A percentile compares a stretch with the other conserved stretches of the same genome.
Evolutionary conservation across 2,797 vertebrate species (phyloP).

Genomic region (Esox masquinongy): DNA sequence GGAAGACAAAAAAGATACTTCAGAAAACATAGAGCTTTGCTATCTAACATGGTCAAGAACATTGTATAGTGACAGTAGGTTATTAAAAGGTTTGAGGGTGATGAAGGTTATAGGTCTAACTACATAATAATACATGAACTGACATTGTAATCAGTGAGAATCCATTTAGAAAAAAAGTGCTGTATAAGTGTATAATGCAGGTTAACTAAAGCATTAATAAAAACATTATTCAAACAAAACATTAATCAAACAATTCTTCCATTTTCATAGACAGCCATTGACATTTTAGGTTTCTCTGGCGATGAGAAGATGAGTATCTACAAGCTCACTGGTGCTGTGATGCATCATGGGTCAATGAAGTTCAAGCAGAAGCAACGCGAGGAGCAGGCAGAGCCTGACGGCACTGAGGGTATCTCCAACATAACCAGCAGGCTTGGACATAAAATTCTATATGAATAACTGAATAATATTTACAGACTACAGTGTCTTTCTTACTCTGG

Average conservation of each 20-base stretch:
- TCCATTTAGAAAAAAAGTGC: neutral
- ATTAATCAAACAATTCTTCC: neutral
- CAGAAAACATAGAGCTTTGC: no score
- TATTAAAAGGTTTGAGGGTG: neutral
- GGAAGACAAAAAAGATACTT: neutral
- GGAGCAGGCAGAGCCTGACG: no score
- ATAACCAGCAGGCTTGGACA: neutral
- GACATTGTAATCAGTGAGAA: neutral
- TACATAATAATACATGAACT: neutral
- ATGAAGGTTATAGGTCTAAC: no score
- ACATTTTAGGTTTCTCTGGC: conserved; percentile 80
- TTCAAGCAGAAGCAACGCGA: no score
- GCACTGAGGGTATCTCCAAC: neutral
- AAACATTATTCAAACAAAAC: neutral
- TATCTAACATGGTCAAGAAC: no score
- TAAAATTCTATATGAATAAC: neutral
- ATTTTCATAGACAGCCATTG: conserved; percentile 77
- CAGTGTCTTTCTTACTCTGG: neutral
- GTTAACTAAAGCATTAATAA: neutral
- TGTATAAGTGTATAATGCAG: neutral
- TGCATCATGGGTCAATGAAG: conserved; percentile 75
- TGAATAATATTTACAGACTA: neutral
- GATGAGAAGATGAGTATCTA: conserved; percentile 81
- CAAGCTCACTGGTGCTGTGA: conserved; percentile 82
- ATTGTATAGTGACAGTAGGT: neutral